Percentiles rank a stretch among this genome's conserved stretches.
Conservation (phyloP, 2,888 invertebrate species). For the Augiades crinisus region DNA sequence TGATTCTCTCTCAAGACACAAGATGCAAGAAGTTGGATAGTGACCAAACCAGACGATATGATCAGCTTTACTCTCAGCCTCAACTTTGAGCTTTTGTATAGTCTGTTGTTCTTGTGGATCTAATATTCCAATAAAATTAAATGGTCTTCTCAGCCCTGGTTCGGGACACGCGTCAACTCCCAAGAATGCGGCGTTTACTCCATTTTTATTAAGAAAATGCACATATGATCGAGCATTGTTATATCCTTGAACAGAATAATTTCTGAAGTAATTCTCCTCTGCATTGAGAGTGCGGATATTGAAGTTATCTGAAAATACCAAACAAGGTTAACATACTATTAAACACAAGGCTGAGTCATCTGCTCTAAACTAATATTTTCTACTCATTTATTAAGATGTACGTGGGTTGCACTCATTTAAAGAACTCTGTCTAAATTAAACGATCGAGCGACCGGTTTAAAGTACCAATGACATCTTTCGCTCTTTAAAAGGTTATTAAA, state of each 20-base stretch:
- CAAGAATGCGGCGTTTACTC: slow-evolving; percentile 88
- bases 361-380: too few species aligned
- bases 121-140: slow-evolving; percentile 93
- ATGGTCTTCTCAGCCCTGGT: slow-evolving; percentile 92
- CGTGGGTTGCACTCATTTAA: too few species aligned
- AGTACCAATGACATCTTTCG: too few species aligned
- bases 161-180: slow-evolving; percentile 93
- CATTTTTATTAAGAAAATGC: slow-evolving; percentile 77
- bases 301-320: slow-evolving; percentile 89
- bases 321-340: too few species aligned
- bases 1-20: slow-evolving; percentile 78
- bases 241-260: slow-evolving; percentile 90
- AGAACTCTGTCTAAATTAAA: too few species aligned
- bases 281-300: slow-evolving; percentile 87
- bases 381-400: too few species aligned
- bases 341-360: too few species aligned
- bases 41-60: slow-evolving; percentile 89
- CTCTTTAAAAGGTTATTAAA: too few species aligned
- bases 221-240: slow-evolving; percentile 87
- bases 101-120: slow-evolving; percentile 79
- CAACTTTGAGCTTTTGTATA: slow-evolving; percentile 79
- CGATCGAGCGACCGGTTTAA: too few species aligned
- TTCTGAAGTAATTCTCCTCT: slow-evolving; percentile 87
- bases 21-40: slow-evolving; percentile 94
- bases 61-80: slow-evolving; percentile 72